Evolutionary conservation across 2,888 invertebrate species (phyloP), one percentile per base, ranked within the genome.

Genomic region (Rugalucina vietnamica): DNA sequence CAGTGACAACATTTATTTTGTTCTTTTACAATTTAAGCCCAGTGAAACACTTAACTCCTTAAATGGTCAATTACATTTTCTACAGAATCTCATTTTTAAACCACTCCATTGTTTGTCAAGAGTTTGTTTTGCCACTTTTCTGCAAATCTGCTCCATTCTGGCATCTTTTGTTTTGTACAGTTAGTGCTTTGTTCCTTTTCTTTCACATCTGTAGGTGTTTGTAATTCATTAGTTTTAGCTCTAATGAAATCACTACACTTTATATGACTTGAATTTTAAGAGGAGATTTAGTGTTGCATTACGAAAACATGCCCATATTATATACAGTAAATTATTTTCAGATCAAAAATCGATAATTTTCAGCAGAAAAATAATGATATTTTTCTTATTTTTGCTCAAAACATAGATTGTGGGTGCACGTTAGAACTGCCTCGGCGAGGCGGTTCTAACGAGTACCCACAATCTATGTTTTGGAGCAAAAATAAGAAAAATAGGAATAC

Each of bases 231-330:
- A 65, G 65, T 21, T 65, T 65, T n/a, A n/a, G n/a, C n/a, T 34
- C 34, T 65, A 65, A 65, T 65, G 65, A 65, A 65, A 65, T 34
- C 65, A 65, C 34, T 65, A 65, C 65, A 65, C 18, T 65, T 65
- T 34, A 65, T 65, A 65, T 65, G 65, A 65, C 65, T 65, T 65
- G 65, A 65, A 65, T 65, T 65, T 65, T 65, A 65, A 65, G 65
- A 65, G 34, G 24, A 29, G 65, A 65, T 65, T 65, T 65, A 65
- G 65, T 34, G 21, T 1, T 34, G 34, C 65, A 34, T 32, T 34
- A 34, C 18, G n/a, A n/a, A n/a, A n/a, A n/a, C n/a, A n/a, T n/a
- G n/a, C n/a, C n/a, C n/a, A n/a, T n/a, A n/a, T n/a, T n/a, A n/a
- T n/a, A n/a, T n/a, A n/a, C n/a, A n/a, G n/a, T n/a, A n/a, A n/a